A percentile compares a stretch with the other conserved stretches of the same genome.
Evolutionary conservation across 1,140 invertebrate species (phyloP).

Genomic region (Pseudomyrmex dendroicus): DNA sequence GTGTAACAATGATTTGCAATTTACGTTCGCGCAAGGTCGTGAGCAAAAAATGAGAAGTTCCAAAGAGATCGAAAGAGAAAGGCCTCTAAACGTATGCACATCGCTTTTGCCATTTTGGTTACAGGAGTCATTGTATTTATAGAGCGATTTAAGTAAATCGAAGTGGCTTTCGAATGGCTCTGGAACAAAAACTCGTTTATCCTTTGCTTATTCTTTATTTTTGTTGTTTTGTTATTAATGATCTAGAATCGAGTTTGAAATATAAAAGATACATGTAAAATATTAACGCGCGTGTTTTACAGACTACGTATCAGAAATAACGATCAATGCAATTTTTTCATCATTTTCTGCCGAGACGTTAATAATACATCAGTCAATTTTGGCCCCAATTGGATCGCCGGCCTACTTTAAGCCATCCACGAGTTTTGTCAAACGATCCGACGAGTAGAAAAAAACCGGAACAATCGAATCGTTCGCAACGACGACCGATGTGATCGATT

Average conservation of each 20-base stretch:
- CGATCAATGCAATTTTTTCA: neutral
- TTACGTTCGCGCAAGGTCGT: neutral
- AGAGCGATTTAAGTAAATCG: constrained; percentile 13
- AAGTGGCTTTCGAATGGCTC: constrained; percentile 10
- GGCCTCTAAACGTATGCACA: constrained; percentile 21
- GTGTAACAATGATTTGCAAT: neutral
- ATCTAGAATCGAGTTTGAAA: neutral
- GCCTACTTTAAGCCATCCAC: constrained; percentile 32
- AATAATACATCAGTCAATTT: constrained; percentile 5
- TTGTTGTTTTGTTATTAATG: neutral
- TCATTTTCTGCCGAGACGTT: neutral
- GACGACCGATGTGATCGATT: too few species aligned
- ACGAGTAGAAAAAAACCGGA: neutral
- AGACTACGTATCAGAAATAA: constrained; percentile 20
- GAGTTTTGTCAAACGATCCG: neutral
- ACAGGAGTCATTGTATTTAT: neutral
- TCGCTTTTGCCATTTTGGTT: constrained; percentile 11
- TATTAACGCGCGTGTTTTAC: neutral
- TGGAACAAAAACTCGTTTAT: neutral
- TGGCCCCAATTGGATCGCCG: constrained; percentile 5
- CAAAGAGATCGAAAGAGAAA: constrained; percentile 43
- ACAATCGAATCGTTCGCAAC: constrained; percentile 7
- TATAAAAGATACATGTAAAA: neutral
- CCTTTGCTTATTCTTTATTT: neutral
- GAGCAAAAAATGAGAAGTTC: neutral